These are phyloP conservation scores for Thelaira solivaga DNA, from an alignment of 2,888 invertebrate species.

Conservation along the genomic window DNA sequence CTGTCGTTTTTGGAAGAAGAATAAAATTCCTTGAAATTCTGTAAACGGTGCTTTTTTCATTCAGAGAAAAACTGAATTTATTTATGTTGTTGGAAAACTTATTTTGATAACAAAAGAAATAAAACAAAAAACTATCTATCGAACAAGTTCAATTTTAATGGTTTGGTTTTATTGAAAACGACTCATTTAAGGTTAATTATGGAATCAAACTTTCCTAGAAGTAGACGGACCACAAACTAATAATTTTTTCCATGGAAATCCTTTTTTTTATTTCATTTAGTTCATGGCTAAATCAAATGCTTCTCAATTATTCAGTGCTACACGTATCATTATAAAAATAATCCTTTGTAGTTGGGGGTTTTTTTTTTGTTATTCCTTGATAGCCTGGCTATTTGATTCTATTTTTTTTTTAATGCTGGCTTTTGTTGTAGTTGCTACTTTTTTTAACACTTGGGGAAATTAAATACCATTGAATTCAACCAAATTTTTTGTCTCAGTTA, in stretches of 20 bases:
- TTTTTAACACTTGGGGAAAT: too few species aligned
- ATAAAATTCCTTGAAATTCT: too few species aligned
- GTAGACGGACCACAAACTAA: constrained; percentile 26
- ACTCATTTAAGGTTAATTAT: constrained; percentile 36
- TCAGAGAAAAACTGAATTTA: background rate
- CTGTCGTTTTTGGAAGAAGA: too few species aligned
- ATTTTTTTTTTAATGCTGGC: too few species aligned
- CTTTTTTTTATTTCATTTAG: background rate
- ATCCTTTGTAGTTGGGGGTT: constrained; percentile 45
- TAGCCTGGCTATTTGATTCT: constrained; percentile 8
- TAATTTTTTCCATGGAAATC: background rate
- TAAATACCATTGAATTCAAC: constrained; percentile 6
- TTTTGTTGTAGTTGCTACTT: constrained; percentile 9
- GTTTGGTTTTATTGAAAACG: constrained; percentile 13
- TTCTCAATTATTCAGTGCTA: constrained; percentile 31
- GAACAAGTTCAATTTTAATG: background rate
- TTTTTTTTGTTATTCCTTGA: background rate
- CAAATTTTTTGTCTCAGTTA: background rate
- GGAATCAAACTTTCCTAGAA: constrained; percentile 36
- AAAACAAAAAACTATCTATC: background rate
- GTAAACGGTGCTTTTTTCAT: background rate
- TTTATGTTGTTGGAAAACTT: background rate
- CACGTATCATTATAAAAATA: constrained; percentile 42
- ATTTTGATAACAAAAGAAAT: background rate
- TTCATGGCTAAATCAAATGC: constrained; percentile 17